Percentiles rank a stretch among this genome's conserved stretches.
phyloP scores from a whole-genome alignment of 2,113 vertebrate genomes.

The Hipposideros armiger region DNA sequence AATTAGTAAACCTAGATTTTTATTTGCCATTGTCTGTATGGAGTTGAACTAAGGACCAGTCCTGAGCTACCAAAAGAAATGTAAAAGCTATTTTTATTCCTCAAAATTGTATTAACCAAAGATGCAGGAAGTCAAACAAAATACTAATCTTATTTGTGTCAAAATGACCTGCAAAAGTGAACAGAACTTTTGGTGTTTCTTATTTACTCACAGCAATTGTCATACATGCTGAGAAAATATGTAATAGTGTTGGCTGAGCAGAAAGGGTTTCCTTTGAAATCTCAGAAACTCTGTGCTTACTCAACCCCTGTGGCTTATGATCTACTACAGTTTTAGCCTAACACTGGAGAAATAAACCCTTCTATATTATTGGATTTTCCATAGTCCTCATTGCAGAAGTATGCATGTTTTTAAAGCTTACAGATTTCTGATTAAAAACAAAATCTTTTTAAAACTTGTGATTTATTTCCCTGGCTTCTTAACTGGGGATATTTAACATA shows the following conservation, averaged over 20 bases:
- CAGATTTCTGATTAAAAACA: constrained; percentile 28
- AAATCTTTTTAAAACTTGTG: not conserved
- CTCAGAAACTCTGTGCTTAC: not conserved
- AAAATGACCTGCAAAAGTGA: not conserved
- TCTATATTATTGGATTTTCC: constrained; percentile 4
- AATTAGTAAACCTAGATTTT: not conserved
- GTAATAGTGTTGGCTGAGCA: not conserved
- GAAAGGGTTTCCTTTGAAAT: not conserved
- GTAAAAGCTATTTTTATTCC: not conserved
- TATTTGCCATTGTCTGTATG: not conserved
- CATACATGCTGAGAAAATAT: not conserved
- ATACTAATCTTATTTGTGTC: not conserved
- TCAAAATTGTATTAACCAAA: not conserved
- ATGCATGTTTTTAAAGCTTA: not conserved
- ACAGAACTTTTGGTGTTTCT: not conserved
- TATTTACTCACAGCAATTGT: not conserved
- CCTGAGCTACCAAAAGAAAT: not conserved
- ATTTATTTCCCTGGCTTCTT: not conserved
- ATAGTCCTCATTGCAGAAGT: not conserved
- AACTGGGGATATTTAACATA: not conserved
- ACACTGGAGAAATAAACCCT: not conserved
- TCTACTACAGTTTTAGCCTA: not conserved
- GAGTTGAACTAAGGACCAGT: not conserved
- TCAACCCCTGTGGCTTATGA: not conserved
- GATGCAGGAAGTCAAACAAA: not conserved